Evolutionary conservation across 2,888 invertebrate species (phyloP), one percentile per base, ranked within the genome.

Genomic region (Agrenia bidenticulata): DNA sequence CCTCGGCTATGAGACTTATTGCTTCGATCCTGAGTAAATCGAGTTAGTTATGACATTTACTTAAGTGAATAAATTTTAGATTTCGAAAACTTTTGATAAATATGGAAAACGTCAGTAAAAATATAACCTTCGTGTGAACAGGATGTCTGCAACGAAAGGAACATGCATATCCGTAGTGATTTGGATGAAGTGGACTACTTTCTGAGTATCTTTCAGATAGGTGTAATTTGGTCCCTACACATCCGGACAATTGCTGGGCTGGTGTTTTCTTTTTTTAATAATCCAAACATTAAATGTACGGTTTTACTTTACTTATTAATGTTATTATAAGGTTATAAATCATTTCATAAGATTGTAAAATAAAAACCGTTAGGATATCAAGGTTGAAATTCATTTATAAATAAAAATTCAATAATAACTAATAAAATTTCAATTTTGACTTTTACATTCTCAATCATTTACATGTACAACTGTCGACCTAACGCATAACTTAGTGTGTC

Each of bases 111-210:
- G 7, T 15, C 7, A 11, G 39, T 39, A 39, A 39, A 39, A 39
- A 39, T 15, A 11, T 15, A 45, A 17, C n/a, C 45, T 45, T 45
- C 57, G 68, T 66, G 17, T 69, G 73, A 1, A 70, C 49, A 1
- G 75, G 72, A 66, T 75, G 75, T 21, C 57, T 51, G 55, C 75
- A 75, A 0, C 75, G 63, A 0, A 68, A 54, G 0, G 75, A 75
- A 42, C 75, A 75, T 11, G 72, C 67, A 56, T 50, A 67, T n/a
- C 64, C 69, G 62, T 59, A 59, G 0, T 53, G 70, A 66, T 62
- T 66, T 45, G 59, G 41, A 41, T 54, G 7, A 4, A 9, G 32
- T 2, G 53, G 53, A 54, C 59, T 50, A 17, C 24, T 41, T 32
- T 50, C 60, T 15, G 39, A n/a, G 32, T 53, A 37, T 19, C 74